These are phyloP conservation scores for Sebastiscus albofasciatus DNA, from an alignment of 2,797 vertebrate genomes.

Conservation along the genomic window DNA sequence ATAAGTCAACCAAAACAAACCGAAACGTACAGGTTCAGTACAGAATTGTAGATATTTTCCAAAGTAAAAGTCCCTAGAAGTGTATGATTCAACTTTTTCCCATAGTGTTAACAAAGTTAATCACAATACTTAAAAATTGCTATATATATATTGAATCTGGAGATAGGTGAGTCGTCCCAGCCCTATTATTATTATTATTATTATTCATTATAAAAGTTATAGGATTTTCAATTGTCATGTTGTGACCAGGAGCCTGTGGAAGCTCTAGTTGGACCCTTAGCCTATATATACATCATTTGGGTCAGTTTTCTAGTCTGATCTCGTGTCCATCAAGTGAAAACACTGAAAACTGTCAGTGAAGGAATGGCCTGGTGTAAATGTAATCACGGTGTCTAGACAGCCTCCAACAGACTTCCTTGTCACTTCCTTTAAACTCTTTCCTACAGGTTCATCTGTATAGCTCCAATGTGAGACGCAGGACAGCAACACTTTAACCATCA, in stretches of 20 bases:
- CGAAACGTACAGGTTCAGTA: accelerated
- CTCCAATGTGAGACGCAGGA: not conserved
- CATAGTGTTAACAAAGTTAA: no score
- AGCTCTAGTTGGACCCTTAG: not conserved
- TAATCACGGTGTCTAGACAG: not conserved
- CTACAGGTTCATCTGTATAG: not conserved
- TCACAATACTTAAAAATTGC: accelerated
- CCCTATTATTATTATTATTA: no score
- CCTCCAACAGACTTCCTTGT: not conserved
- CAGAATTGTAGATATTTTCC: no score
- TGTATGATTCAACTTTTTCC: no score
- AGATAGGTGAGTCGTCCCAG: no score
- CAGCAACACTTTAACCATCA: not conserved
- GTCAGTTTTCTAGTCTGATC: not conserved
- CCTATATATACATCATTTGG: not conserved
- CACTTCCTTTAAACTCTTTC: not conserved
- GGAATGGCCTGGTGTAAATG: not conserved
- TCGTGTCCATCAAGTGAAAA: not conserved
- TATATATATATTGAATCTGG: no score
- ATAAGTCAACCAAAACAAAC: no score
- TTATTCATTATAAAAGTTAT: no score
- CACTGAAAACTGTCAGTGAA: not conserved
- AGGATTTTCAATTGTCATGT: not conserved
- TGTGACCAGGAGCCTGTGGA: not conserved
- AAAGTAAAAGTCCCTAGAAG: no score